A percentile compares a stretch with the other conserved stretches of the same genome.
These are phyloP conservation scores for Steatornis caripensis DNA, from an alignment of 2,113 vertebrate species.

Conservation along the genomic window DNA sequence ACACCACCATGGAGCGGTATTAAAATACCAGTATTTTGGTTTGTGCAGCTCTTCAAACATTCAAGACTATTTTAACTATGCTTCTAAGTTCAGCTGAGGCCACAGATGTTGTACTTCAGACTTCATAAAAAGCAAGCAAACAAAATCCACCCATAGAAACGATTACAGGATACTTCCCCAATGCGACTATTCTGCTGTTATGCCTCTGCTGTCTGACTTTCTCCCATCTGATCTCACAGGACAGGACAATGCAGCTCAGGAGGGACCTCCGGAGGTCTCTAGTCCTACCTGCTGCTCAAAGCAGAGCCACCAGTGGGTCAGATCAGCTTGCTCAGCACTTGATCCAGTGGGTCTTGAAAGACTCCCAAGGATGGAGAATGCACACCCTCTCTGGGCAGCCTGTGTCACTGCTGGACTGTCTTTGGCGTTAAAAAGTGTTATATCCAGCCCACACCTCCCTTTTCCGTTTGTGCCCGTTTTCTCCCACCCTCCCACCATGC, in stretches of 20 bases:
- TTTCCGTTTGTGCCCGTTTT: background rate
- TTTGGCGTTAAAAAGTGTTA: no score
- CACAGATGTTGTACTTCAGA: background rate
- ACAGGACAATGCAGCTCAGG: background rate
- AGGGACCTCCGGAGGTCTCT: background rate
- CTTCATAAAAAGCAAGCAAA: background rate
- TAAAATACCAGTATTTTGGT: background rate
- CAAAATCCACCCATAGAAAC: background rate
- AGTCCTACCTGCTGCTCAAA: background rate
- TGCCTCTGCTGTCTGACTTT: background rate
- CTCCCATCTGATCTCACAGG: background rate
- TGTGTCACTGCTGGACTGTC: background rate
- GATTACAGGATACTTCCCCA: background rate
- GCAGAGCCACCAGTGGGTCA: background rate
- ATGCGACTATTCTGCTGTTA: background rate
- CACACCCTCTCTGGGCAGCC: background rate
- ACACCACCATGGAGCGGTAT: fast-evolving
- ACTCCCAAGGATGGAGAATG: background rate
- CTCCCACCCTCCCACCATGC: background rate
- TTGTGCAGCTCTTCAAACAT: background rate
- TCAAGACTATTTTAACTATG: background rate
- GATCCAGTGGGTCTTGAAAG: background rate
- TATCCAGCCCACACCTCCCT: background rate
- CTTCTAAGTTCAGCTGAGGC: background rate
- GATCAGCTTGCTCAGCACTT: background rate